phyloP scores from a whole-genome alignment of 2,797 vertebrate genomes.

The Balearica regulorum region DNA sequence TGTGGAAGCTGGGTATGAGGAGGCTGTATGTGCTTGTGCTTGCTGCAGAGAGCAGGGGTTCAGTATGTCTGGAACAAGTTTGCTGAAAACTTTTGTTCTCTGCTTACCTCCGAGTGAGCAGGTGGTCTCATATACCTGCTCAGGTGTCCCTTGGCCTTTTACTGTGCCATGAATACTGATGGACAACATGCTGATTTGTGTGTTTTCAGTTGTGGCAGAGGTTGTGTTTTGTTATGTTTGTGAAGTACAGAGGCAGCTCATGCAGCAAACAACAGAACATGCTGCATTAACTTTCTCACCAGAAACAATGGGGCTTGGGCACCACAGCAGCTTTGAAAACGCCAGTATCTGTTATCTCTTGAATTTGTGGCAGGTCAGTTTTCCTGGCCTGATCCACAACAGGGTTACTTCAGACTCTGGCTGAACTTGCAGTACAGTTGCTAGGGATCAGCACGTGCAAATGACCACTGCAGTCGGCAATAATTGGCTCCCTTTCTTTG shows the following conservation, averaged over 20 bases:
- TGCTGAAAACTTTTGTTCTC: background rate
- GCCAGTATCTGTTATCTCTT: background rate
- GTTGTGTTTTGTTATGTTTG: background rate
- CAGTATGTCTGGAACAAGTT: background rate
- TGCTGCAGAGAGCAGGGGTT: background rate
- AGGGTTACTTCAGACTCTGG: background rate
- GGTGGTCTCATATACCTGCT: background rate
- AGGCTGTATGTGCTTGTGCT: background rate
- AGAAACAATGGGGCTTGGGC: background rate
- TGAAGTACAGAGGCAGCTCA: background rate
- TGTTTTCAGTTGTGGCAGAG: background rate
- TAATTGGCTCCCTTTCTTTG: background rate
- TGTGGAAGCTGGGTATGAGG: background rate
- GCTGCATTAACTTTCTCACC: background rate
- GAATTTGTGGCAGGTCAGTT: background rate
- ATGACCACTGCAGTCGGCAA: background rate
- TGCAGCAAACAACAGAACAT: background rate
- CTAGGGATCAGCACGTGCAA: background rate
- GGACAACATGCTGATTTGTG: background rate
- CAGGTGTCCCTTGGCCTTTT: background rate
- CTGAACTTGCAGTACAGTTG: background rate
- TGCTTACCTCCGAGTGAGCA: background rate
- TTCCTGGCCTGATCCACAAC: background rate
- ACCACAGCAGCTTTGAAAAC: background rate
- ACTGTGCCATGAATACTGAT: background rate